Conservation (phyloP, 2,888 invertebrate genomes). For the Alcis repandata region DNA sequence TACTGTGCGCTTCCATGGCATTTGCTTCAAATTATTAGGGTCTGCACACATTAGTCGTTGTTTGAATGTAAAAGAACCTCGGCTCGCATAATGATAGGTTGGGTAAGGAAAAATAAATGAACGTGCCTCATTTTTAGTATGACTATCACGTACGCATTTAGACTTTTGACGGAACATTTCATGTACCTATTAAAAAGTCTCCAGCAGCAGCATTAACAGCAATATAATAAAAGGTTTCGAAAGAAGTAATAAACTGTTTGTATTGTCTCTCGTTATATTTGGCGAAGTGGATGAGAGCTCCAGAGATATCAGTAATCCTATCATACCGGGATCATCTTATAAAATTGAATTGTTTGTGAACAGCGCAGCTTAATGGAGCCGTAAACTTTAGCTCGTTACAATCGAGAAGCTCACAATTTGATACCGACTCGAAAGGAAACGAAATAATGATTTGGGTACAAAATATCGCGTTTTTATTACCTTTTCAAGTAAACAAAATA, state of each 20-base stretch:
- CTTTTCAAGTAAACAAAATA: conserved; percentile 9
- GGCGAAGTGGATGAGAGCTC: conserved; percentile 7
- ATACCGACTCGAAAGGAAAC: conserved; percentile 41
- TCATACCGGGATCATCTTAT: conserved; percentile 27
- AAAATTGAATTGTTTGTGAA: conserved; percentile 35
- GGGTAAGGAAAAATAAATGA: conserved; percentile 23
- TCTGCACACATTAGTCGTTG: conserved; percentile 26
- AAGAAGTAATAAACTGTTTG: conserved; percentile 15
- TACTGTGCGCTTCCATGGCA: conserved; percentile 21
- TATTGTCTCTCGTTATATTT: conserved; percentile 13
- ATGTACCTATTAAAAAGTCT: background rate
- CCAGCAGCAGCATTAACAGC: background rate
- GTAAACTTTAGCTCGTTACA: conserved; percentile 40
- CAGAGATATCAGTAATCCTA: conserved; percentile 22
- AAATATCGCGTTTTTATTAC: conserved; percentile 18
- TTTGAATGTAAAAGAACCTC: conserved; percentile 26
- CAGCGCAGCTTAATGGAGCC: conserved; percentile 35
- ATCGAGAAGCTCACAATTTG: conserved; percentile 37
- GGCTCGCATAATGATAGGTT: conserved; percentile 29
- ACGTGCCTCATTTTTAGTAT: conserved; percentile 5
- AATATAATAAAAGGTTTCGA: background rate
- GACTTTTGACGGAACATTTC: conserved; percentile 4
- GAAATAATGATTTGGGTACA: conserved; percentile 18
- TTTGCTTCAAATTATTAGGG: conserved; percentile 32
- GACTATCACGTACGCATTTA: conserved; percentile 15